These are phyloP conservation scores for Dorcus hopei DNA, from an alignment of 2,888 invertebrate species.

Conservation along the genomic window DNA sequence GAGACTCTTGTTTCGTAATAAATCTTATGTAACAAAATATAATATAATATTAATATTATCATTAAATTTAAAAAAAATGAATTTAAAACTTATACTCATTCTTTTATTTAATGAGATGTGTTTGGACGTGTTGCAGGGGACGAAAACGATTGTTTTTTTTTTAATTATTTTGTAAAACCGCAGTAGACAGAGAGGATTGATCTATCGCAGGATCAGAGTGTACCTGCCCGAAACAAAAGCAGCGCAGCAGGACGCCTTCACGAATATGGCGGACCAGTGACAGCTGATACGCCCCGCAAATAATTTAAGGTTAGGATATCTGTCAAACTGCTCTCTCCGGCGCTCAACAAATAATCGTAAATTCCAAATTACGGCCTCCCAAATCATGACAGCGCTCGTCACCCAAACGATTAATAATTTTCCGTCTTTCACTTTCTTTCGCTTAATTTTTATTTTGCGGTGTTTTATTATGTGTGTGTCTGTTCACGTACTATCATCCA, in stretches of 20 bases:
- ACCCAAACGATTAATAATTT: neutral
- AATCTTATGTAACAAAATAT: too few species aligned
- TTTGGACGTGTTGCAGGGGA: too few species aligned
- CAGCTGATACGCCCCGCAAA: constrained; percentile 17
- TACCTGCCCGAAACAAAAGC: constrained; percentile 7
- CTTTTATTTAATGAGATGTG: too few species aligned
- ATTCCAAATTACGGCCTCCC: neutral
- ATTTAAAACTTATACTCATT: too few species aligned
- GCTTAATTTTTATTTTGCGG: neutral
- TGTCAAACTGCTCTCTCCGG: constrained; percentile 4
- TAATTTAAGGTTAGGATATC: constrained; percentile 13
- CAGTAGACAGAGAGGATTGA: neutral
- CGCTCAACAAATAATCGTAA: neutral
- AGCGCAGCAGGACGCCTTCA: constrained; percentile 16
- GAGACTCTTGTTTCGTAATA: too few species aligned
- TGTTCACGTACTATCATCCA: too few species aligned
- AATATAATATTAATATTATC: too few species aligned
- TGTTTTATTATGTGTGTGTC: neutral
- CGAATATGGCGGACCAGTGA: constrained; percentile 16
- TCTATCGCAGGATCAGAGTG: too few species aligned
- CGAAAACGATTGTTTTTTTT: neutral
- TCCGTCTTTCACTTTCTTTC: neutral
- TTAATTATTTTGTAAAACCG: neutral
- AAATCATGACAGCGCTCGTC: neutral
- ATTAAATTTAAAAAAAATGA: too few species aligned